A percentile compares a stretch with the other conserved stretches of the same genome.
Evolutionary conservation across 1,140 invertebrate genomes (phyloP).

Genomic region (Pseudobourletiella spinata): DNA sequence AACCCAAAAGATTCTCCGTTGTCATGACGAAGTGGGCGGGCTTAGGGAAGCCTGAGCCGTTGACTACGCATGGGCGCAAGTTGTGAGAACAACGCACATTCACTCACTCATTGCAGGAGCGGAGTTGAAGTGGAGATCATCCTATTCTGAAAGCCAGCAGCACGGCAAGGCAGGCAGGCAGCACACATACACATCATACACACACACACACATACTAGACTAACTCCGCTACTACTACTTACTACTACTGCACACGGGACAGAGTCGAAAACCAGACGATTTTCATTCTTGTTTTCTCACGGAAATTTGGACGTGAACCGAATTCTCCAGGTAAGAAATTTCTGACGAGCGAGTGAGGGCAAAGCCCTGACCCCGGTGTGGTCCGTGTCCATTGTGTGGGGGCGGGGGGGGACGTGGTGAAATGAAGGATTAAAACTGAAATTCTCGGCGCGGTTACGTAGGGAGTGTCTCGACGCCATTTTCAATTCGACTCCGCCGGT

Average conservation of each 20-base stretch:
- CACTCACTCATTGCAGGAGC: background rate
- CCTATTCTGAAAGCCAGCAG: background rate
- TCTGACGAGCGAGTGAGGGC: no score
- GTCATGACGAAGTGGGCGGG: no score
- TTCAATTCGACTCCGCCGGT: background rate
- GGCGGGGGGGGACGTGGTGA: background rate
- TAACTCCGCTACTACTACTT: background rate
- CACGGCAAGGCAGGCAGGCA: background rate
- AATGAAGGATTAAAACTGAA: no score
- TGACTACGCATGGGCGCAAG: conserved; percentile 3
- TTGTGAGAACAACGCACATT: background rate
- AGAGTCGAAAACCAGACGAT: background rate
- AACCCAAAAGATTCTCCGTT: no score
- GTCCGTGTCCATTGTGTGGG: background rate
- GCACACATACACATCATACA: background rate
- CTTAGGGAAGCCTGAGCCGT: background rate
- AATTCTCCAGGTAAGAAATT: conserved; percentile 1
- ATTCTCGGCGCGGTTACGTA: background rate
- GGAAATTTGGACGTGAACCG: background rate
- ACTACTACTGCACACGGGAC: background rate
- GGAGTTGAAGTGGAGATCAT: background rate
- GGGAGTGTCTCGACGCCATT: conserved; percentile 7
- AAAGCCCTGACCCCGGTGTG: no score
- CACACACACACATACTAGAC: background rate
- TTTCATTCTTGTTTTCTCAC: conserved; percentile 5